Base-by-base conservation (phyloP, 2,797 vertebrate species). In the Crax fasciolata region DNA sequence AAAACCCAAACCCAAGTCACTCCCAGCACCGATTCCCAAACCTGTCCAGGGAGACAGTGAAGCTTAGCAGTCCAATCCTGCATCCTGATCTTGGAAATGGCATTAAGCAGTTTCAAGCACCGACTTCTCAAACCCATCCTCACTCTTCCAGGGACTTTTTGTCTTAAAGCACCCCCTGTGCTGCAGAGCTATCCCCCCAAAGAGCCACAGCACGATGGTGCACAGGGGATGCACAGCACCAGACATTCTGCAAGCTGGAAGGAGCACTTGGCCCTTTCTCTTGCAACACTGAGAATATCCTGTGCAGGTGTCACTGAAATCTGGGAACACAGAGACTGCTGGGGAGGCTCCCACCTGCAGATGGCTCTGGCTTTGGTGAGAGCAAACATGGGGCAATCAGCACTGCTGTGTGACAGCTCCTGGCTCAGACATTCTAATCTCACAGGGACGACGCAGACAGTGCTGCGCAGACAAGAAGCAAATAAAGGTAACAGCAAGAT, bases 321-420 rank as follows among this genome's bases (percentile, higher is more conserved):
- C 35, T 35, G 35, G 35, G 35, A 35, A 35, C 35, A 35, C 20
- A 32, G 55, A 21, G 55, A 55, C 54, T 3, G 25, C 43, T 27
- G 54, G 12, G 14, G 32, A 73, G 49, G 49, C 35, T 79, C 61
- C 0, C 1, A 38, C 54, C 27, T 61, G 30, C 38, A 70, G 51
- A 80, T 39, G 13, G 11, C 70, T 57, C 38, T 0, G 2, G 9
- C 27, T 48, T 23, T 7, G 46, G 21, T 62, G 62, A 39, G 9
- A 44, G 27, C 46, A 54, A 82, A 59, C 10, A 9, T 0, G 11
- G 11, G n/a, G 16, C 52, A 1, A 0, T 6, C 49, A 76, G 49
- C n/a, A 80, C 35, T 1, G 2, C 11, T 8, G 18, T 28, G 49
- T 28, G 2, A 76, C 18, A 54, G 41, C 30, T 73, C 30, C 59